Evolutionary conservation across 1,140 invertebrate genomes (phyloP).

Genomic region (Tetramorium simillimum): DNA sequence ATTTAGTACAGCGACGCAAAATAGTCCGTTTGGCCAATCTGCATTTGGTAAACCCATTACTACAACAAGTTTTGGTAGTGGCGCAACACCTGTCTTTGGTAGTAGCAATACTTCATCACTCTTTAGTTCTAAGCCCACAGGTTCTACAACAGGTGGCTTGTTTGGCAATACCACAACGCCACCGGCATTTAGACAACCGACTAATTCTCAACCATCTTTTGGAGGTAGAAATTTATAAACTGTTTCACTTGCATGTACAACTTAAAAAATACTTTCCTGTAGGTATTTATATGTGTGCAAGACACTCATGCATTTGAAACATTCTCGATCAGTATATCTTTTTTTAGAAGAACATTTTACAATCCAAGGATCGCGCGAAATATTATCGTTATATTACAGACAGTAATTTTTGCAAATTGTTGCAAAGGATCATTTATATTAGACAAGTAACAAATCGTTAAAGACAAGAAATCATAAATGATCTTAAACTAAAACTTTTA

Average conservation of each 20-base stretch:
- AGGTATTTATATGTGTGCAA: not conserved
- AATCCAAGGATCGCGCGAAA: not conserved
- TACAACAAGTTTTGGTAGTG: conserved; percentile 83
- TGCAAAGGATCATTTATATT: not conserved
- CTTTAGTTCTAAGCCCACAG: conserved; percentile 87
- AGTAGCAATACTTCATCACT: conserved; percentile 83
- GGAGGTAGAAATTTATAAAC: conserved; percentile 75
- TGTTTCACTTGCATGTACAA: conserved; percentile 8
- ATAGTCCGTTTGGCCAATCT: conserved; percentile 84
- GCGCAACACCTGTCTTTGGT: conserved; percentile 84
- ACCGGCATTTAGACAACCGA: conserved; percentile 85
- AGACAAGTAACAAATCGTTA: not conserved
- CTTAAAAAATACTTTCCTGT: not conserved
- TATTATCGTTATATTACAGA: not conserved
- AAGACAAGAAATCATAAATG: not conserved
- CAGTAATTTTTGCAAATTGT: not conserved
- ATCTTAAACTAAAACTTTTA: not conserved
- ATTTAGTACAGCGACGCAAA: conserved; percentile 81
- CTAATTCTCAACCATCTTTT: conserved; percentile 83
- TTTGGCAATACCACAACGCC: conserved; percentile 80
- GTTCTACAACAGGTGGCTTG: conserved; percentile 84
- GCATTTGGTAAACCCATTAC: conserved; percentile 85
- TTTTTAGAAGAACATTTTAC: not conserved
- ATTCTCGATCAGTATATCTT: not conserved
- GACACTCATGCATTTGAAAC: conserved; percentile 8